Percentiles rank a stretch among this genome's conserved stretches.
Conservation (phyloP, 2,797 vertebrate genomes). For the Lagodon rhomboides region DNA sequence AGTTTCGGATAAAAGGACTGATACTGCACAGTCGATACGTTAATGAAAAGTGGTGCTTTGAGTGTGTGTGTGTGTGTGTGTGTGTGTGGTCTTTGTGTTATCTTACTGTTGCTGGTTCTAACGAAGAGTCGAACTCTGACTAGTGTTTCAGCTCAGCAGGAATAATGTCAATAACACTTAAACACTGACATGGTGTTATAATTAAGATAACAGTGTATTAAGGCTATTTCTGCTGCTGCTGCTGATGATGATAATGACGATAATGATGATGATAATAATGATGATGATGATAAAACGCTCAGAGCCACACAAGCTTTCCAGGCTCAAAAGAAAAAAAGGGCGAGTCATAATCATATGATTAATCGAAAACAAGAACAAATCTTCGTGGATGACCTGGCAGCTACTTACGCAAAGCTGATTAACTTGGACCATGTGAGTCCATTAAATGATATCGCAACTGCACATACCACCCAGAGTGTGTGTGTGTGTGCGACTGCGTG, state of each 20-base stretch:
- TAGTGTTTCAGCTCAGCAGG: background rate
- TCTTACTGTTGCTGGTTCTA: constrained; percentile 17
- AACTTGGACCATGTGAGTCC: constrained; percentile 74
- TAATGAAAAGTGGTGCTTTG: constrained; percentile 13
- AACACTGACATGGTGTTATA: background rate
- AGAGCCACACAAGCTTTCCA: background rate
- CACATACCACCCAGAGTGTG: constrained; percentile 62
- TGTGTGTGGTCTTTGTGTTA: constrained; percentile 7
- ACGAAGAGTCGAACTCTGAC: background rate
- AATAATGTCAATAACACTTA: constrained; percentile 15
- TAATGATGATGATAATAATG: constrained; percentile 5
- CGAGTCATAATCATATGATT: constrained; percentile 65
- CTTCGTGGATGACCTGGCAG: constrained; percentile 69
- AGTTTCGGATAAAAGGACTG: constrained; percentile 56
- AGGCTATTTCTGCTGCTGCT: background rate
- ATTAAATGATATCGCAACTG: constrained; percentile 63
- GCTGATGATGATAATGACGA: background rate
- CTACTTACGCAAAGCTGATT: constrained; percentile 76
- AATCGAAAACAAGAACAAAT: constrained; percentile 59
- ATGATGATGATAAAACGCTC: constrained; percentile 3
- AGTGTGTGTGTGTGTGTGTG: constrained; percentile 14
- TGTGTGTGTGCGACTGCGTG: constrained; percentile 36
- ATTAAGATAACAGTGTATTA: background rate
- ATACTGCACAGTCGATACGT: constrained; percentile 42
- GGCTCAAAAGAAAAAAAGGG: background rate